A percentile compares a stretch with the other conserved stretches of the same genome.
phyloP scores from a whole-genome alignment of 2,888 invertebrate species.

The Lasioglossum oenotherae region DNA sequence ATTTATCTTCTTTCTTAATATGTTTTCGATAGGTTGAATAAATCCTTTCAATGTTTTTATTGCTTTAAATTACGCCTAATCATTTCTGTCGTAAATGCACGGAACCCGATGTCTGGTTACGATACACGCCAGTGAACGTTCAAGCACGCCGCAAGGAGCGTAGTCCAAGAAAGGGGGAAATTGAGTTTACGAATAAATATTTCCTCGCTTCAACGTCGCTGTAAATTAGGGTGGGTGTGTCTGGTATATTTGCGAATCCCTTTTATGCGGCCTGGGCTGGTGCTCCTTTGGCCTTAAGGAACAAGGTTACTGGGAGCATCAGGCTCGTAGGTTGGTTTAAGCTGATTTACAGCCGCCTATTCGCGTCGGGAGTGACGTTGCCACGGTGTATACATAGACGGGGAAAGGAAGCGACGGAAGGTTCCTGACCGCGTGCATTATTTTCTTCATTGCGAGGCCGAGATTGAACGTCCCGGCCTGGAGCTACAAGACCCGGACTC shows the following conservation, averaged over 20 bases:
- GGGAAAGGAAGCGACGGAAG: background rate
- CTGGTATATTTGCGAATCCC: background rate
- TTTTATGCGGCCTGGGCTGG: background rate
- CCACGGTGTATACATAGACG: background rate
- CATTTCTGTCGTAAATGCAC: too few species aligned
- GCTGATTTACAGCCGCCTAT: conserved; percentile 28
- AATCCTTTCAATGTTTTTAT: too few species aligned
- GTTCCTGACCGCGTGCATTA: conserved; percentile 15
- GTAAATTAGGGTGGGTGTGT: conserved; percentile 5
- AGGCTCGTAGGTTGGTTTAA: conserved; percentile 15
- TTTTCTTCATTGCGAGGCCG: conserved; percentile 22
- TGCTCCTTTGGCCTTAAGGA: conserved; percentile 7
- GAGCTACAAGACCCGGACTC: background rate
- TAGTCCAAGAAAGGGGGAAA: background rate
- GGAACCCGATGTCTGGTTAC: too few species aligned
- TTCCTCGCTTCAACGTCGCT: background rate
- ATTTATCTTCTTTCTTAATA: too few species aligned
- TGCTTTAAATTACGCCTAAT: too few species aligned
- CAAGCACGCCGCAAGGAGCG: background rate
- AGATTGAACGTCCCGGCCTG: conserved; percentile 13
- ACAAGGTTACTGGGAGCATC: conserved; percentile 26
- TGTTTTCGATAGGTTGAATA: too few species aligned
- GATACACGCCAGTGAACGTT: too few species aligned
- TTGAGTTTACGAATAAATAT: conserved; percentile 2
- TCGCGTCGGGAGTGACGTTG: conserved; percentile 5